Evolutionary conservation across 2,797 vertebrate species (phyloP), one percentile per base, ranked within the genome.

Genomic region (Helostoma temminkii): DNA sequence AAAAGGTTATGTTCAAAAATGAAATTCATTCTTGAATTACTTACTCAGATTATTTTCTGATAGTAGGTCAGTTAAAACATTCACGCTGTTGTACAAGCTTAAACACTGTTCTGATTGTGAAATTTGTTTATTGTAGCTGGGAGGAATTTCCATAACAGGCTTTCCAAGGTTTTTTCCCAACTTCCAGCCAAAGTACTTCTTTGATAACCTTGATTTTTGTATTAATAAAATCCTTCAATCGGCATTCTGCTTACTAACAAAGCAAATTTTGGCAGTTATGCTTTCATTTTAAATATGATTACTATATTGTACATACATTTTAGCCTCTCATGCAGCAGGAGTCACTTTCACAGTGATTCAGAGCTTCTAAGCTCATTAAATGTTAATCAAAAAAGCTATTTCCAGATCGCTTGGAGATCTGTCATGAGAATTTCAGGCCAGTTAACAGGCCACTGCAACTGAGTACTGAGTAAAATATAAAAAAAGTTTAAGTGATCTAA

Each of bases 381-480:
- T 90, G 88, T 94, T 95, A 92, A 95, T 95, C 92, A 93, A 90
- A 93, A 93, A 93, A 93, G 93, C 94, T 95, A 94, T 95, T 95
- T 95, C 91, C 89, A 93, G 93, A 90, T 93, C 83, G 90, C 87
- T 90, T 82, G 79, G 83, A 92, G 89, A 92, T 93, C 91, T 88
- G 88, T 94, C 93, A 85, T 71, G 92, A 93, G 93, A 91, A 88
- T 94, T 93, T 89, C 67, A 88, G 89, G 85, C 81, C 87, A 90
- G 82, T 80, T 53, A 83, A 74, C 88, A 91, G 87, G 86, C 80
- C 81, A 81, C 79, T 79, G 73, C 90, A 82, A 77, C 78, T 59
- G 66, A 83, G 82, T 18, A 25, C 74, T 63, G 63, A 43, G 74
- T 60, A 72, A 81, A 73, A 69, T 42, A 64, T 16, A 19, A 43